These are phyloP conservation scores for Phylloscopus trochiloides DNA, from an alignment of 2,113 vertebrate species.

Conservation along the genomic window DNA sequence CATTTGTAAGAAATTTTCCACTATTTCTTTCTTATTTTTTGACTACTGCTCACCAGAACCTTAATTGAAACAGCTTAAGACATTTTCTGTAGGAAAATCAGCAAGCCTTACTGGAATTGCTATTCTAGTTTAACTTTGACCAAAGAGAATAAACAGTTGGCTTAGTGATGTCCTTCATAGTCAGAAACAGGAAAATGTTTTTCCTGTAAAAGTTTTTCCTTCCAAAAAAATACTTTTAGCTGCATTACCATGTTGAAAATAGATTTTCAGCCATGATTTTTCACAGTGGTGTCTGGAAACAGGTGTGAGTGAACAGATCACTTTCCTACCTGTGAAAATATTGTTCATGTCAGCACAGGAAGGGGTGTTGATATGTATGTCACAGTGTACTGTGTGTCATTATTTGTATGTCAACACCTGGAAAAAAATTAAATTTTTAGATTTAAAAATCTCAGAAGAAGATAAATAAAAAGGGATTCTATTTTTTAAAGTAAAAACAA, in stretches of 20 bases:
- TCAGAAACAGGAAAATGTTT: not conserved
- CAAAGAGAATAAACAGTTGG: not conserved
- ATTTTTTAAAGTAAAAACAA: not conserved
- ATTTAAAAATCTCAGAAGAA: not conserved
- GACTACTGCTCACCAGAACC: not conserved
- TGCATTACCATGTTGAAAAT: not conserved
- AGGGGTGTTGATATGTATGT: accelerated
- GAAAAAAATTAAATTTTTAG: not conserved
- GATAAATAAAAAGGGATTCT: not conserved
- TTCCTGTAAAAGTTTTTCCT: not conserved
- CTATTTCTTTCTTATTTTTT: not conserved
- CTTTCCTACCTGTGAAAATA: not conserved
- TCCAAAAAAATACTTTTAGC: not conserved
- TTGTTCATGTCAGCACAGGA: not conserved
- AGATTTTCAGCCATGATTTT: not conserved
- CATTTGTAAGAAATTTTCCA: not conserved
- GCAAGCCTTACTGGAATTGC: not conserved
- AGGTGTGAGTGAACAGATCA: not conserved
- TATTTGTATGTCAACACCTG: not conserved
- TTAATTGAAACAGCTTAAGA: not conserved
- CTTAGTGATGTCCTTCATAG: not conserved
- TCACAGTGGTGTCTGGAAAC: not conserved
- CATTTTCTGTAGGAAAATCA: not conserved
- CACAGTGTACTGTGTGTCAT: not conserved
- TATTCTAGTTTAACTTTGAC: not conserved